Evolutionary conservation across 2,888 invertebrate genomes (phyloP).

Genomic region (Junonia oenone): DNA sequence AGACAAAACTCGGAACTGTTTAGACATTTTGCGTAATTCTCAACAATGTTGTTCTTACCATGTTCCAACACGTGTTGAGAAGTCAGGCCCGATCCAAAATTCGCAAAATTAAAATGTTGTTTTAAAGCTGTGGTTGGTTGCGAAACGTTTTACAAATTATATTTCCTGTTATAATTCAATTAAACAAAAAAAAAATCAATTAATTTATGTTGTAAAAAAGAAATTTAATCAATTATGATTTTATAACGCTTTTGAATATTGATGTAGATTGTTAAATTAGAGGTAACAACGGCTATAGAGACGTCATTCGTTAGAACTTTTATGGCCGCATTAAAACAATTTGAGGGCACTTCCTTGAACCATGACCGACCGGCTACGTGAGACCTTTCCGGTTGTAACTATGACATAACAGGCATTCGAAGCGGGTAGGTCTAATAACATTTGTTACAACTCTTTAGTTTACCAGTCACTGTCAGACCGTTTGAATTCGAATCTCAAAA

Average conservation of each 20-base stretch:
- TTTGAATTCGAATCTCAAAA: conserved; percentile 47
- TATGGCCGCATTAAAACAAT: conserved; percentile 67
- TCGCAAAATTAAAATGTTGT: not conserved
- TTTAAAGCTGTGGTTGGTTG: not conserved
- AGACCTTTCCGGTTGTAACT: conserved; percentile 34
- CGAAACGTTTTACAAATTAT: not conserved
- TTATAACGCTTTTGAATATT: not conserved
- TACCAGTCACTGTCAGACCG: not conserved
- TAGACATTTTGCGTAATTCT: conserved; percentile 75
- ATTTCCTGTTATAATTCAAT: not conserved
- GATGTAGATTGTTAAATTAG: not conserved
- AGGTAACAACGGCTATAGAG: conserved; percentile 44
- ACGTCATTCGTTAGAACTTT: conserved; percentile 64
- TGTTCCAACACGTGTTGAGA: conserved; percentile 15
- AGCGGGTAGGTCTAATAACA: conserved; percentile 9
- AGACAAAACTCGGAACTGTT: conserved; percentile 58
- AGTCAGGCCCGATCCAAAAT: not conserved
- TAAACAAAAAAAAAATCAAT: not conserved
- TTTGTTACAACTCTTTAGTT: conserved; percentile 10
- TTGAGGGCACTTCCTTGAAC: conserved; percentile 65
- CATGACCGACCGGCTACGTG: conserved; percentile 46
- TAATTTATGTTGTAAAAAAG: not conserved
- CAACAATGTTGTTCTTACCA: conserved; percentile 36
- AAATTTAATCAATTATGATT: not conserved
- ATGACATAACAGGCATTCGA: not conserved